Percentiles rank a stretch among this genome's conserved stretches.
phyloP scores from a whole-genome alignment of 2,113 vertebrate genomes.

The Pipra filicauda region DNA sequence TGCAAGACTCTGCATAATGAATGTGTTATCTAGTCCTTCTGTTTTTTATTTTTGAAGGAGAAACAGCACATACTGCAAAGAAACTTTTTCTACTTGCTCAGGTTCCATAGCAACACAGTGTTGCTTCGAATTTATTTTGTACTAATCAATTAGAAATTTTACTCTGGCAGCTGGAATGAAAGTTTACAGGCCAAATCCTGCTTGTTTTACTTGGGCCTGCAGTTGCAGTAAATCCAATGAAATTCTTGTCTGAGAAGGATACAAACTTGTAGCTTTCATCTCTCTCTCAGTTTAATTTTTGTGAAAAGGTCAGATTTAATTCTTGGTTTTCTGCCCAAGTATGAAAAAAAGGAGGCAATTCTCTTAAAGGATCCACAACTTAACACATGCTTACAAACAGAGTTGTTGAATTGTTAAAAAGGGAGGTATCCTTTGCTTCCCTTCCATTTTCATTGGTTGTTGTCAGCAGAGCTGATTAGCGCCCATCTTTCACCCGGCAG shows the following conservation, averaged over 20 bases:
- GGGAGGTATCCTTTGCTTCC: neutral
- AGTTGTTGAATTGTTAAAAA: neutral
- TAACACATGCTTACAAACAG: neutral
- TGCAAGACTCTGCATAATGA: slow-evolving; percentile 55
- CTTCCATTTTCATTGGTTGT: neutral
- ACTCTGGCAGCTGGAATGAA: slow-evolving; percentile 54
- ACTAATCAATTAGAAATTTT: slow-evolving; percentile 59
- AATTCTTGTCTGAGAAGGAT: neutral
- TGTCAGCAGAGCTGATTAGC: neutral
- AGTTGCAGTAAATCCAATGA: neutral
- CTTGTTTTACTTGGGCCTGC: slow-evolving; percentile 27
- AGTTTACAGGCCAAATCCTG: slow-evolving; percentile 5
- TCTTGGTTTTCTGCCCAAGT: neutral
- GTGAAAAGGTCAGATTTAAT: slow-evolving; percentile 14
- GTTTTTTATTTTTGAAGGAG: slow-evolving; percentile 58
- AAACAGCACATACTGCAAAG: slow-evolving; percentile 43
- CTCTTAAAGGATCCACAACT: neutral
- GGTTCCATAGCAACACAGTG: slow-evolving; percentile 57
- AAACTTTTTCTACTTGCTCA: slow-evolving; percentile 50
- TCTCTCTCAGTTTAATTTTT: neutral
- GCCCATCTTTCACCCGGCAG: neutral
- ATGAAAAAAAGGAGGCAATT: neutral
- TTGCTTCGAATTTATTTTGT: slow-evolving; percentile 21
- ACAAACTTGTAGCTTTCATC: neutral
- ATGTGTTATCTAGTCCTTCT: slow-evolving; percentile 66